These are phyloP conservation scores for Pyralis farinalis DNA, from an alignment of 2,888 invertebrate genomes.

Conservation along the genomic window DNA sequence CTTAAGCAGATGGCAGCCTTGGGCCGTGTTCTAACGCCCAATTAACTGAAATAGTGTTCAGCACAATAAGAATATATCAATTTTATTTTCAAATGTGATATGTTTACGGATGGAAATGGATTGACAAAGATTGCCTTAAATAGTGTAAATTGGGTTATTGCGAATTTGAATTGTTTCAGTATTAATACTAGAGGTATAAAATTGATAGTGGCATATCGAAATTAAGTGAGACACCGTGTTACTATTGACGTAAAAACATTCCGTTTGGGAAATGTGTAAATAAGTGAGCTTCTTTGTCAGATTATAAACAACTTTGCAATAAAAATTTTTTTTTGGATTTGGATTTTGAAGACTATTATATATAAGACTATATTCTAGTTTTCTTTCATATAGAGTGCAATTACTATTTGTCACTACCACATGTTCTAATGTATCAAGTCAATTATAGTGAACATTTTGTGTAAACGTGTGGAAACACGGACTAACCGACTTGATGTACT, in stretches of 20 bases:
- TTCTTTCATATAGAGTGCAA: no score
- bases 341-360: no score
- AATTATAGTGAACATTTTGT: no score
- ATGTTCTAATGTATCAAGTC: no score
- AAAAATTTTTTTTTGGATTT: no score
- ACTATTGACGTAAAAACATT: slow-evolving; percentile 27
- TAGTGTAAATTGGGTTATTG: slow-evolving; percentile 37
- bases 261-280: slow-evolving; percentile 26
- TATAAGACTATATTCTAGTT: no score
- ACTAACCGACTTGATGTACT: no score
- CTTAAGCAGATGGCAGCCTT: not conserved
- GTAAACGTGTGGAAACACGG: no score
- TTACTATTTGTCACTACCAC: no score
- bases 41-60: slow-evolving; percentile 9
- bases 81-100: slow-evolving; percentile 18
- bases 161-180: slow-evolving; percentile 58
- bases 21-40: no score
- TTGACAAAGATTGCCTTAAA: slow-evolving; percentile 49
- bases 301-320: not conserved
- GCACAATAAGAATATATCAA: not conserved
- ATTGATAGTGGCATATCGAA: slow-evolving; percentile 53
- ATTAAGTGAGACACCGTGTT: slow-evolving; percentile 28
- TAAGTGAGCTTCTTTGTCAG: slow-evolving; percentile 17
- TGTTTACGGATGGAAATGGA: slow-evolving; percentile 13
- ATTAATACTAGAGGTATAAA: slow-evolving; percentile 55